Evolutionary conservation across 2,113 vertebrate genomes (phyloP), one percentile per base, ranked within the genome.

Genomic region (Hiodon alosoides): DNA sequence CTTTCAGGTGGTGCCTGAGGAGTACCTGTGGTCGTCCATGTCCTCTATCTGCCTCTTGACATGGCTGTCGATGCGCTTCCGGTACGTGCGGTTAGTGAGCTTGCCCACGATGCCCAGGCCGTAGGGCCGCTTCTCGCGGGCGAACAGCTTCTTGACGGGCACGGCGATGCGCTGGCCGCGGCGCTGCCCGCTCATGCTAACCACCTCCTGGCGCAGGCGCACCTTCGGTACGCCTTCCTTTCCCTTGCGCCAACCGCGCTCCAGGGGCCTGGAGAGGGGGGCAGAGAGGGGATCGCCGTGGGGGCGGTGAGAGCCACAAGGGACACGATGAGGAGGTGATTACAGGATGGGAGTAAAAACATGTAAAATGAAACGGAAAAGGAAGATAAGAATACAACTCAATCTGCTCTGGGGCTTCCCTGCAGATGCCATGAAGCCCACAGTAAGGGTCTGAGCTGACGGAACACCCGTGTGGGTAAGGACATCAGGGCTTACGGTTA

Each of bases 1-100:
- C 55, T 6, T 57, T 7, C 55, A 5, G 3, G 7, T 8, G 17
- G 10, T n/a, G 5, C 48, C 16, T 3, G 31, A 31, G n/a, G 8
- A 79, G 67, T 78, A 96, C 97, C 97, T 94, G 90, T 98, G 95
- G 83, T 98, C 93, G 0, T 97, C 96, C 97, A 99, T 98, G 87
- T 99, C 97, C 83, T 99, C 95, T 0, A 98, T 98, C 90, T 98
- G 97, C 75, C 90, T 91, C 62, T 96, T 95, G 77, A 98, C 93
- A 0, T 92, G 96, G 86, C 96, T 98, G 91, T 98, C 95, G 0
- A 99, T 97, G 77, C 95, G 95, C 77, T 96, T 97, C 84, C 97
- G 95, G 86, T 99, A 99, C 0, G 95, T 94, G 11, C 97, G 91
- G 87, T 98, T 98, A 47, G 96, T 98, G 76, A 98, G 93, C 60